Base-by-base conservation (phyloP, 2,797 vertebrate genomes). In the Glossophaga mutica region DNA sequence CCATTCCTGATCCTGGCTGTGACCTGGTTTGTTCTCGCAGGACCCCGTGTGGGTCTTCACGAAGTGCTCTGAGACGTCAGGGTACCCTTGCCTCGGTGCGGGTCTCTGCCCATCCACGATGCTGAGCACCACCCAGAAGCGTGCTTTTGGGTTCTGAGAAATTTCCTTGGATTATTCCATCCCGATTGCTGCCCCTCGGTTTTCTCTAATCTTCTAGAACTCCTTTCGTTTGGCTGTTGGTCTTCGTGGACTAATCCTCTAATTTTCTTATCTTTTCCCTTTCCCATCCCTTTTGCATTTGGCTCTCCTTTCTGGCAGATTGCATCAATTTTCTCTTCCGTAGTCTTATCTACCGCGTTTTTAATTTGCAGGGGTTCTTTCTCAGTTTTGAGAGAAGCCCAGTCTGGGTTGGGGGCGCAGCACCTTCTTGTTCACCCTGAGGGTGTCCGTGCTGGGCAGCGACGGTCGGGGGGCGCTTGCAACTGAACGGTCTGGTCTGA, bases 191-290 rank as follows among this genome's bases (percentile, higher is more conserved):
- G 11, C 32, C 55, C n/a, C 19, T 67, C 5, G 16, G 44, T 70
- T 88, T 94, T 48, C 91, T 79, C 48, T 79, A 46, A 92, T 84
- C 71, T 92, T 87, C 52, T 21, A 73, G 79, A 92, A 55, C 71
- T 21, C 84, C 73, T 76, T 74, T 76, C n/a, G 8, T 70, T 74
- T 70, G 70, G 34, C 8, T 44, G 39, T 52, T 22, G 29, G 39
- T 91, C 50, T 68, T 62, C 11, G 0, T 44, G n/a, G n/a, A 37
- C 32, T 7, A 21, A 55, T 29, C n/a, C 55, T 87, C 39, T 55
- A 5, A 68, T 87, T 96, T 65, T 37, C 83, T 83, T 94, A 90
- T 73, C 83, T 39, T 92, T 93, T 37, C 71, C 57, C 2, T 67
- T 78, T 95, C 67, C 16, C 15, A 29, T 50, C 29, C 48, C 18